These are phyloP conservation scores for Lepeophtheirus salmonis DNA, from an alignment of 1,140 invertebrate genomes.

Conservation along the genomic window DNA sequence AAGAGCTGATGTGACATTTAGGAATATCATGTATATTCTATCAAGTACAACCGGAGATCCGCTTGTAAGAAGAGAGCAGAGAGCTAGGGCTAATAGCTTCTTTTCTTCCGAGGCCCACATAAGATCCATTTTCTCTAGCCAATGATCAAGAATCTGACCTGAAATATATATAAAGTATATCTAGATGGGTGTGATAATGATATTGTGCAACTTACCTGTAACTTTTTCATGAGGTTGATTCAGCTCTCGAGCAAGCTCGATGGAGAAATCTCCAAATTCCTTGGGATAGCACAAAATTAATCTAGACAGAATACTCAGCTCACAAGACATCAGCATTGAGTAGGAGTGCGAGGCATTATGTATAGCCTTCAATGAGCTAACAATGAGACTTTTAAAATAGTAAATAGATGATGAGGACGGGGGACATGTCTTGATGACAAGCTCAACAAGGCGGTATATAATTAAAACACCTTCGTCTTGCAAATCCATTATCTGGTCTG, in stretches of 20 bases:
- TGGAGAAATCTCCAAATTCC: conserved; percentile 9
- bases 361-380: conserved; percentile 29
- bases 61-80: conserved; percentile 44
- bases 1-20: conserved; percentile 56
- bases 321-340: conserved; percentile 49
- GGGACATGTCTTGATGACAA: conserved; percentile 3
- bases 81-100: conserved; percentile 59
- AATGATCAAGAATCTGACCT: conserved; percentile 42
- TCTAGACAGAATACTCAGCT: conserved; percentile 52
- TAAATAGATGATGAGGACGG: not conserved
- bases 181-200: no score
- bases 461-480: conserved; percentile 9
- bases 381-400: conserved; percentile 5
- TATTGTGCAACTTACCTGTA: not conserved
- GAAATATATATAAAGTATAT: not conserved
- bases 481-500: conserved; percentile 2
- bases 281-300: conserved; percentile 33
- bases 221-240: conserved; percentile 13
- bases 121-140: conserved; percentile 55
- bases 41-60: conserved; percentile 31
- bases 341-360: conserved; percentile 39
- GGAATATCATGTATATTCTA: conserved; percentile 50
- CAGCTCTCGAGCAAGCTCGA: conserved; percentile 11
- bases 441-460: not conserved
- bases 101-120: conserved; percentile 53